phyloP scores from a whole-genome alignment of 2,888 invertebrate species.

The Tethea ocularis region DNA sequence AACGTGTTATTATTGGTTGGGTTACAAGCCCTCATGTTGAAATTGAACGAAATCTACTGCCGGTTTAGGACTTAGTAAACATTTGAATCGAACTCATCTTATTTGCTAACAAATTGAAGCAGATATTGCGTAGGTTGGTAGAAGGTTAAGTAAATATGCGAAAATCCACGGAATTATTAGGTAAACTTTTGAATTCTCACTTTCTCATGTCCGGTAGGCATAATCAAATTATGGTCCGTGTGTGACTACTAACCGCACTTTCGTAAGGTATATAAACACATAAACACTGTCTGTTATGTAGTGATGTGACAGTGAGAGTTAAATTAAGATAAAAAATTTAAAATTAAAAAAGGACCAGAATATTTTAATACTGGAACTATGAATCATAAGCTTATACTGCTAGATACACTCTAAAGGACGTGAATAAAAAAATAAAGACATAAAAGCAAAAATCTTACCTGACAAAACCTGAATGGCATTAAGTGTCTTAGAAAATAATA shows the following conservation, averaged over 20 bases:
- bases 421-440: too few relatives aligned
- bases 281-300: constrained; percentile 44
- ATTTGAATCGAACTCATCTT: background rate
- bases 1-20: too few relatives aligned
- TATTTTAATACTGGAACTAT: too few relatives aligned
- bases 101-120: constrained; percentile 4
- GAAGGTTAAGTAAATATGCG: constrained; percentile 3
- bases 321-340: constrained; percentile 6
- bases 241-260: constrained; percentile 55
- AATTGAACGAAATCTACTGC: background rate
- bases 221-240: constrained; percentile 59
- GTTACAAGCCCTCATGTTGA: background rate
- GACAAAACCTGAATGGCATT: too few relatives aligned
- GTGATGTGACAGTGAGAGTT: constrained; percentile 20
- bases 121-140: constrained; percentile 7
- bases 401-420: too few relatives aligned
- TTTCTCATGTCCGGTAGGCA: constrained; percentile 58
- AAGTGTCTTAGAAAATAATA: too few relatives aligned
- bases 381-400: too few relatives aligned
- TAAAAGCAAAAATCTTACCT: too few relatives aligned
- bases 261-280: constrained; percentile 54
- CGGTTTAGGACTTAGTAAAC: background rate
- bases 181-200: constrained; percentile 44
- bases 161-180: constrained; percentile 14
- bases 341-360: too few relatives aligned